phyloP scores from a whole-genome alignment of 1,140 invertebrate species.

The Listronotus oregonensis region DNA sequence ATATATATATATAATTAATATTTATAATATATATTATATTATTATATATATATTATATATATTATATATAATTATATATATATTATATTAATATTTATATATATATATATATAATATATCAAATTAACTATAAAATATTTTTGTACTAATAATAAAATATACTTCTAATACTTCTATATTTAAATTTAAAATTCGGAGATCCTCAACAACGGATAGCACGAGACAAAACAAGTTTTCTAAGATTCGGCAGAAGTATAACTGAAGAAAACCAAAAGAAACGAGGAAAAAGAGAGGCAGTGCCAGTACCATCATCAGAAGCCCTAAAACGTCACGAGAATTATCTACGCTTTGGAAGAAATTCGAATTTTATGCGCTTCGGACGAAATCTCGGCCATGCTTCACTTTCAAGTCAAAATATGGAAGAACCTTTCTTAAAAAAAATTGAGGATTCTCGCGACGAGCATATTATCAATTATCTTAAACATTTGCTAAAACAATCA shows the following conservation, averaged over 20 bases:
- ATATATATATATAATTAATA: no score
- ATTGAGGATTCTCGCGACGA: constrained; percentile 1
- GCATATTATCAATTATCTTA: constrained; percentile 12
- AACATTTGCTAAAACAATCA: constrained; percentile 15
- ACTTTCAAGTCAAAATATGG: neutral
- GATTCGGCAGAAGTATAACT: constrained; percentile 34
- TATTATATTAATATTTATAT: no score
- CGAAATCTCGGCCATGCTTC: constrained; percentile 2
- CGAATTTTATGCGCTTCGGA: constrained; percentile 40
- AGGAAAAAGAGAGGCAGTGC: constrained; percentile 14
- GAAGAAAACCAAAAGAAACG: constrained; percentile 21
- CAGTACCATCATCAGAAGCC: constrained; percentile 6
- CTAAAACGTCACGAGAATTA: constrained; percentile 33
- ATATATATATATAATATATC: no score
- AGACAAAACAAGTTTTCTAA: constrained; percentile 31
- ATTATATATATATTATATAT: no score
- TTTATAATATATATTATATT: no score
- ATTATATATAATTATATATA: no score
- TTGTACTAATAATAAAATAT: no score
- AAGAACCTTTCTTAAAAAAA: neutral
- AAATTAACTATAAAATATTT: no score
- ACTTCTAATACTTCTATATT: no score
- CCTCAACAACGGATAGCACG: constrained; percentile 19
- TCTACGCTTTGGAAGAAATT: constrained; percentile 37
- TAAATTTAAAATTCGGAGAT: constrained; percentile 16